Base-by-base conservation (phyloP, 2,113 vertebrate genomes). In the Pterocles gutturalis region DNA sequence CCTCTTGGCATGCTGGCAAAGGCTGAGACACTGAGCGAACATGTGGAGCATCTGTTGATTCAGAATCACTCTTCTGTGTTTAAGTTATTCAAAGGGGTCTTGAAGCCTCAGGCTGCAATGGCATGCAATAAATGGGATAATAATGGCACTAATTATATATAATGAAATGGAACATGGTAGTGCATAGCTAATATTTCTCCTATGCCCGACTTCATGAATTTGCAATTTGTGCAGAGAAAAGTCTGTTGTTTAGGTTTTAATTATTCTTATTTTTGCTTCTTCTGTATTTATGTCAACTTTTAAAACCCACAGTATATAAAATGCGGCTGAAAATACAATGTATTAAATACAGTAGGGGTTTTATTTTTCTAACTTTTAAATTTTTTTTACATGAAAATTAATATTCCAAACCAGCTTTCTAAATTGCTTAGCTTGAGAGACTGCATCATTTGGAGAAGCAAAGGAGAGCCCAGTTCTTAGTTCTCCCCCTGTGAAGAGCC, bases 401-500 rank as follows among this genome's bases (percentile, higher is more conserved):
- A 7, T 43, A 53, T 90, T 88, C 5, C 9, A 43, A 53, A 51
- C 11, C 17, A 86, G 8, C 29, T 78, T 80, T 71, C 7, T 60
- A n/a, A 90, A 38, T 22, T n/a, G 25, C 3, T 53, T 57, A 36
- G 2, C 49, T 73, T 60, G 17, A 87, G 41, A 76, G 7, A 25
- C 19, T 90, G 53, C 19, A 34, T 58, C 18, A 41, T 18, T 62
- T 83, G 24, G 10, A 14, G 45, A 64, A 55, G 28, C 69, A 82
- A 83, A 85, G 14, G 9, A 77, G 3, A 93, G 2, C 13, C 3
- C 20, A n/a, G 45, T 66, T 86, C 21, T 70, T 46, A 48, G n/a
- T 80, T 67, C 55, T 76, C 1, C 3, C 9, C 19, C 28, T 49
- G 11, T 19, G 10, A 11, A 0, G 0, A 57, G 9, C 38, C 72